Percentiles rank a stretch among this genome's conserved stretches.
Evolutionary conservation across 2,888 invertebrate genomes (phyloP).

Genomic region (Synergus laeviventris): DNA sequence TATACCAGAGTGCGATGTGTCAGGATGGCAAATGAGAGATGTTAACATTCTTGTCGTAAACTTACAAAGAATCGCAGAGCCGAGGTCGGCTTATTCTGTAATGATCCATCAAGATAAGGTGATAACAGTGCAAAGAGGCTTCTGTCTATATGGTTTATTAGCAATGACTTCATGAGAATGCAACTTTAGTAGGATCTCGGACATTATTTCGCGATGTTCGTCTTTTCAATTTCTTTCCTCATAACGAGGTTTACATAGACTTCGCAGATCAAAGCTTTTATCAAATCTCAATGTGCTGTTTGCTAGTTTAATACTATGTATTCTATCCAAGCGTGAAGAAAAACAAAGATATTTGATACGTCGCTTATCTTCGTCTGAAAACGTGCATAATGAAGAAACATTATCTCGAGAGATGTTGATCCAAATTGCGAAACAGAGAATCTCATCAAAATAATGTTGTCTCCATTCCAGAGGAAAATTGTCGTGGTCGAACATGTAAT

Average conservation of each 20-base stretch:
- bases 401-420: background rate
- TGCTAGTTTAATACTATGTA: too few species aligned
- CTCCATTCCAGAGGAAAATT: background rate
- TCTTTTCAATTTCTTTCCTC: background rate
- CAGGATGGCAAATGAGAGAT: conserved; percentile 54
- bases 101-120: conserved; percentile 54
- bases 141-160: conserved; percentile 58
- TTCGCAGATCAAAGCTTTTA: background rate
- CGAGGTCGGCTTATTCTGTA: conserved; percentile 52
- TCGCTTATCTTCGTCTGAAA: too few species aligned
- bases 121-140: conserved; percentile 57
- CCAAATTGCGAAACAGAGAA: background rate
- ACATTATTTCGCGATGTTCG: background rate
- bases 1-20: conserved; percentile 48
- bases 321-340: too few species aligned
- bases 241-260: background rate
- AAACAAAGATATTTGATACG: too few species aligned
- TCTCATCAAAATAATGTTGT: conserved; percentile 22
- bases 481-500: conserved; percentile 15
- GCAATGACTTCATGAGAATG: conserved; percentile 56
- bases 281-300: too few species aligned
- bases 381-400: background rate
- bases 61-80: conserved; percentile 53
- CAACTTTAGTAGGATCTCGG: conserved; percentile 41
- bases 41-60: conserved; percentile 55